Evolutionary conservation across 92 coral and sea anemone species (phyloP).

Genomic region (Phenganax subtilis): DNA sequence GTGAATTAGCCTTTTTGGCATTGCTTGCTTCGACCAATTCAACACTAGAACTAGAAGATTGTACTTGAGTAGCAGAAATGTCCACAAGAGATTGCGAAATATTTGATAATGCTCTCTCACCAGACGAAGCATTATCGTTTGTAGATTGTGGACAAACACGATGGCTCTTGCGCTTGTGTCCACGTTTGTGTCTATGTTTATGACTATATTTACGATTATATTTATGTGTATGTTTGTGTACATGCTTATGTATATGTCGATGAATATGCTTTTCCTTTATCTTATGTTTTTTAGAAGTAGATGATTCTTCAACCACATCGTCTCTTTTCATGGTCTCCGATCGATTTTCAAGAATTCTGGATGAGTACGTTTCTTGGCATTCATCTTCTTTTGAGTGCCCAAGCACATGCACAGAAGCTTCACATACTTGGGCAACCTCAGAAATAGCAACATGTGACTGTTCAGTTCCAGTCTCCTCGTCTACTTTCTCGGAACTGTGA

Average conservation of each 20-base stretch:
- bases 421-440: neutral
- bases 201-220: neutral
- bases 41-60: neutral
- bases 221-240: slow-evolving; percentile 27
- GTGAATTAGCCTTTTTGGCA: slow-evolving; percentile 15
- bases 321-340: neutral
- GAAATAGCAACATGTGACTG: neutral
- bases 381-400: neutral
- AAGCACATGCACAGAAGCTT: neutral
- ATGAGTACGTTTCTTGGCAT: neutral
- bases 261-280: neutral
- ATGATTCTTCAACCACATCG: neutral
- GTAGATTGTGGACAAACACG: too few relatives aligned
- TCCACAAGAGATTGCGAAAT: neutral
- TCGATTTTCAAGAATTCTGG: neutral
- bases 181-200: neutral
- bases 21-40: neutral
- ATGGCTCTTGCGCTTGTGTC: neutral
- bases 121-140: neutral
- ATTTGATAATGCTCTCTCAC: neutral
- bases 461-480: neutral
- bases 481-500: neutral
- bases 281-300: neutral
- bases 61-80: neutral
- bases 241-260: slow-evolving; percentile 4